Evolutionary conservation across 2,797 vertebrate species (phyloP), one percentile per base, ranked within the genome.

Genomic region (Pogoniulus pusillus): DNA sequence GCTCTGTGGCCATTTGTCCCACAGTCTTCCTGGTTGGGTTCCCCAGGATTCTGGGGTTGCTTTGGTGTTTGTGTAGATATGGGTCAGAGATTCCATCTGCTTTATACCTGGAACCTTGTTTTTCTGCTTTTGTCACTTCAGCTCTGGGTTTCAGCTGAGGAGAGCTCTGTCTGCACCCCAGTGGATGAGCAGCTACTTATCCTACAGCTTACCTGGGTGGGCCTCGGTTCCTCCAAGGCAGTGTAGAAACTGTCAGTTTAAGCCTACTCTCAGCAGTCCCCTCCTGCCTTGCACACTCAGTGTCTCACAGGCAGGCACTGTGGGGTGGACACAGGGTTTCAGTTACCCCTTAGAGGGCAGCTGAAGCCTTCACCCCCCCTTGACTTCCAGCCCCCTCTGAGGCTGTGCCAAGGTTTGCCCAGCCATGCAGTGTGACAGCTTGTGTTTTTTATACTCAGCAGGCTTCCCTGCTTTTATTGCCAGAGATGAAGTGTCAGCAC

Each of bases 61-160:
- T 37, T n/a, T 43, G n/a, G 69, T 47, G 34, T 69, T 74, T 89
- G 54, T 63, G 29, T 62, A 60, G 63, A 32, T 29, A 15, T 15
- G 30, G 27, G 27, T 49, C 26, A 45, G 53, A 23, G 51, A 15
- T 72, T 83, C 41, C 20, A 3, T 81, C 74, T 39, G 13, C 39
- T 39, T 39, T 39, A 39, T 91, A 64, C 64, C 27, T 72, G 65
- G 1, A 5, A 22, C n/a, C 90, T 75, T 39, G n/a, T 27, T 75
- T 77, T 75, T 77, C 66, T 78, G 7, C n/a, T 41, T 72, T 72
- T 60, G 39, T 73, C 32, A 11, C 53, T 39, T 14, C 39, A 39
- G 39, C 58, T 71, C 64, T 75, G 63, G 20, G 19, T 75, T 88
- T 91, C n/a, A n/a, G n/a, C n/a, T n/a, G n/a, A n/a, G n/a, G n/a